Evolutionary conservation across 2,888 invertebrate species (phyloP).

Genomic region (Leistus spinibarbis): DNA sequence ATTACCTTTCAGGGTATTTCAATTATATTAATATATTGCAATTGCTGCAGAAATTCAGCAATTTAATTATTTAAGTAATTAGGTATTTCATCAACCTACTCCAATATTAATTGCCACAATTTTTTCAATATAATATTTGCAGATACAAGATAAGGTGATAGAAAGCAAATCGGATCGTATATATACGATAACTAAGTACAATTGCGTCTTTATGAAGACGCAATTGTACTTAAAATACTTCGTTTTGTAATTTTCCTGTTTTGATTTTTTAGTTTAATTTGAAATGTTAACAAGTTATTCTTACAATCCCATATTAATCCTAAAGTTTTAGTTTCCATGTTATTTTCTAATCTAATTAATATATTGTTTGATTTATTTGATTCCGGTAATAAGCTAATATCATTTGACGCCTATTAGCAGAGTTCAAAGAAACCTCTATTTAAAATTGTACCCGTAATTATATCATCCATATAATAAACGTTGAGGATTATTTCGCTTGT

Average conservation of each 20-base stretch:
- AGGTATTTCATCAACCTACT: conserved; percentile 2
- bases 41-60: conserved; percentile 4
- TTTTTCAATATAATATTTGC: background rate
- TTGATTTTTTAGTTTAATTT: conserved; percentile 3
- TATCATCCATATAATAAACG: conserved; percentile 25
- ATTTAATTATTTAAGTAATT: background rate
- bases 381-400: conserved; percentile 5
- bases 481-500: conserved; percentile 12
- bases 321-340: conserved; percentile 13
- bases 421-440: conserved; percentile 13
- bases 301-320: conserved; percentile 13
- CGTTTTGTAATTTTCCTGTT: conserved; percentile 19
- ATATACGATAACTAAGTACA: too few species aligned
- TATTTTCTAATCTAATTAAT: conserved; percentile 14
- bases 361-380: conserved; percentile 1
- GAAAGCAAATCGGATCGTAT: conserved; percentile 18
- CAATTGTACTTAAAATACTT: conserved; percentile 10
- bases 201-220: too few species aligned
- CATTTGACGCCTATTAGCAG: conserved; percentile 11
- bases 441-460: conserved; percentile 11
- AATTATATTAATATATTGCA: conserved; percentile 8
- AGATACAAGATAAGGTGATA: background rate
- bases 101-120: background rate
- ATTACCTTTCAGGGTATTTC: conserved; percentile 16
- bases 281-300: conserved; percentile 10